Evolutionary conservation across 2,113 vertebrate genomes (phyloP).

Genomic region (Engraulis encrasicolus): DNA sequence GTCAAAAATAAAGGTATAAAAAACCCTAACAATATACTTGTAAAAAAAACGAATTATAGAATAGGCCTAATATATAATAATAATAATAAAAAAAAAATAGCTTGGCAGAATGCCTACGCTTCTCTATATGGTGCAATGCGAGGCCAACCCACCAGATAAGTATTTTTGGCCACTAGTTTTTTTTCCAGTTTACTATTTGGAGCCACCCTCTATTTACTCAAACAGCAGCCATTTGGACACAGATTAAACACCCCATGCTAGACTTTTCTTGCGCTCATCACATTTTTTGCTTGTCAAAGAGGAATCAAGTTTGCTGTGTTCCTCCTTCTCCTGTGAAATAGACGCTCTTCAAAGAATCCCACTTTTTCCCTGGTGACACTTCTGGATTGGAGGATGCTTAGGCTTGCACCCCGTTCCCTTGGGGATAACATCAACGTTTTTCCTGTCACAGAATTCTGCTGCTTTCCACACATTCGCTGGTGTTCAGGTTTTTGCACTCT

Average conservation of each 20-base stretch:
- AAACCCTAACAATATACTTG: no score
- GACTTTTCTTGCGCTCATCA: neutral
- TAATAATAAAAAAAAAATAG: no score
- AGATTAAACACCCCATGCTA: neutral
- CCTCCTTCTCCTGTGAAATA: neutral
- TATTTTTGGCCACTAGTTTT: no score
- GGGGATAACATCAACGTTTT: neutral
- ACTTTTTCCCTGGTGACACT: neutral
- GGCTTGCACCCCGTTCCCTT: neutral
- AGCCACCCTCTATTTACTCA: neutral
- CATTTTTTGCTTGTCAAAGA: neutral
- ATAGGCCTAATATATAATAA: no score
- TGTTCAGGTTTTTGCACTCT: neutral
- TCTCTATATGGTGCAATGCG: no score
- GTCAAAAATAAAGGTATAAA: no score
- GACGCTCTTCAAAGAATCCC: neutral
- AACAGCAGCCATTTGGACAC: neutral
- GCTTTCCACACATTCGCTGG: neutral
- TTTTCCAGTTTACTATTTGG: no score
- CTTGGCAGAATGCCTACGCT: no score
- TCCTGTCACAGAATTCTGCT: neutral
- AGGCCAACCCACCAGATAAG: no score
- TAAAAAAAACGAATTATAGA: no score
- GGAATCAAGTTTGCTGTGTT: neutral
- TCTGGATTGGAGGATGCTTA: neutral